Evolutionary conservation across 1,140 invertebrate species (phyloP), one percentile per base, ranked within the genome.

Genomic region (Ericerus pela): DNA sequence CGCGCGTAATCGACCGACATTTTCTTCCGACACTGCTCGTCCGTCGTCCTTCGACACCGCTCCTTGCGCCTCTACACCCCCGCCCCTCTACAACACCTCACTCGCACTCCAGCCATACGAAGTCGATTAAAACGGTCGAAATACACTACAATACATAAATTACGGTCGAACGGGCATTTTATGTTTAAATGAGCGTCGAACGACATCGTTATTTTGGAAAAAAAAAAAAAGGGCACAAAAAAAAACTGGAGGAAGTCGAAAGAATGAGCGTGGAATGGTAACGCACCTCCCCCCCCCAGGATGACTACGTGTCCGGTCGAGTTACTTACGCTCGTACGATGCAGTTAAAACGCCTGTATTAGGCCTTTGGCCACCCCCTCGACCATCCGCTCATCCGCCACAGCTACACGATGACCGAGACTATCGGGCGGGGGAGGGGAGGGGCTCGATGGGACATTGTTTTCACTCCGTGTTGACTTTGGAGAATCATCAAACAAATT

Each of bases 401-500:
- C n/a, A 41, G 6, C 20, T 41, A 41, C 37, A 5, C 16, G 5
- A 41, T 41, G 20, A 4, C 14, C 37, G 37, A 41, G 37, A 6
- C 5, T 8, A 41, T 16, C 30, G 20, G 14, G 41, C 41, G 14
- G 41, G 20, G 41, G 4, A 18, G 14, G 37, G 5, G 6, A 18
- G 20, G 41, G 8, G 8, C 20, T 22, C 16, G 20, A 47, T 18
- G 41, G 41, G 41, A 47, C 41, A 47, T 47, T 47, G 41, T 47
- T 47, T 47, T 47, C 41, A 47, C 41, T 47, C 26, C 26, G 26
- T 47, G 41, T 47, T 47, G 41, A 47, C 41, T 47, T 47, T 47
- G n/a, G n/a, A 47, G 41, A 47, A 47, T 47, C 41, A 47, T 47
- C 41, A 47, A 47, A 47, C 41, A 47, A 47, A 47, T 47, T 47